Evolutionary conservation across 2,888 invertebrate species (phyloP), one percentile per base, ranked within the genome.

Genomic region (Dicranocentrus wangi): DNA sequence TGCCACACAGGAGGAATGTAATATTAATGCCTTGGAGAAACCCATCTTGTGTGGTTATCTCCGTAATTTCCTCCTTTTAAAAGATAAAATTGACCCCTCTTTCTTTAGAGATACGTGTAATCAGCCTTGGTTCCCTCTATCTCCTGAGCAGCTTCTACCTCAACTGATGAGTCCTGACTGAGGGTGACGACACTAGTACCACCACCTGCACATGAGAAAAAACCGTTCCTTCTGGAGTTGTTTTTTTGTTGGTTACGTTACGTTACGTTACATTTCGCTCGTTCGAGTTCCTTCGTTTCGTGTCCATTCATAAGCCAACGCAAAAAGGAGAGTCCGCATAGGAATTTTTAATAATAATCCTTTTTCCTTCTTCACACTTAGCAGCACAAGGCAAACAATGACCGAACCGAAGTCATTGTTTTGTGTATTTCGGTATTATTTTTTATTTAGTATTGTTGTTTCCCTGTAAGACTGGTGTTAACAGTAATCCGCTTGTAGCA

Each of bases 141-240:
- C n/a, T 51, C n/a, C 51, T 13, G 5, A 51, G 51, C 17, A 51
- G 51, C n/a, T 51, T 51, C 51, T 51, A 15, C 47, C 53, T 65
- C 63, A 63, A 55, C 63, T 10, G 73, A 65, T 73, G n/a, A 73
- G 65, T 53, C 63, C 63, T 53, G 53, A 73, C 73, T 73, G 63
- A 73, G 23, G 73, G 63, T 65, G 73, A 53, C 65, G 63, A 73
- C 32, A 60, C 43, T 25, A 25, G 17, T 27, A n/a, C n/a, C n/a
- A n/a, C n/a, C 58, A 47, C 2, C 51, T 68, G 28, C 39, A 28
- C 63, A 58, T 21, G n/a, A n/a, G n/a, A n/a, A n/a, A n/a, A 63
- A 65, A 63, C 73, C 53, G 73, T 65, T 42, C 5, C 10, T 28
- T 61, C 17, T 51, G 58, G 17, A 42, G 42, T 60, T 72, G 47